Conservation (phyloP, 2,888 invertebrate genomes). For the Cheiracanthium punctorium region DNA sequence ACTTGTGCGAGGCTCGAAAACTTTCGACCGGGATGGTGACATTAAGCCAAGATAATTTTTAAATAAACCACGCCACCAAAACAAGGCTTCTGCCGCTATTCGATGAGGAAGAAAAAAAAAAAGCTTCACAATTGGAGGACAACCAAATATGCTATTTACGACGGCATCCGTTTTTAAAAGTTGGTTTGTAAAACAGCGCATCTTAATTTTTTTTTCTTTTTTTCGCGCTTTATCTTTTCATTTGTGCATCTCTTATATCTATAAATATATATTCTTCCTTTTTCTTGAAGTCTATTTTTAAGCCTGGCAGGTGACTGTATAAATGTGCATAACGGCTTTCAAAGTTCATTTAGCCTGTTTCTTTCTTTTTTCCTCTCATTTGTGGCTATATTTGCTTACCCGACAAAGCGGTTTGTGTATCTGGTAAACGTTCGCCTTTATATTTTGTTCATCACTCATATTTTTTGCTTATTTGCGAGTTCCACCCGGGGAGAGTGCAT, state of each 20-base stretch:
- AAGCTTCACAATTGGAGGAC: slow-evolving; percentile 60
- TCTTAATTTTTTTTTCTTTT: slow-evolving; percentile 14
- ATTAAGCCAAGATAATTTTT: slow-evolving; percentile 42
- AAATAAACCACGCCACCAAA: slow-evolving; percentile 58
- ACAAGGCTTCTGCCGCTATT: slow-evolving; percentile 31
- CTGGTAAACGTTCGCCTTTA: slow-evolving; percentile 25
- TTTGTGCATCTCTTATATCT: slow-evolving; percentile 65
- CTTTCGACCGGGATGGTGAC: slow-evolving; percentile 10
- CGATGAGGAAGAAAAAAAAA: slow-evolving; percentile 20
- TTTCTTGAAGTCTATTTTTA: slow-evolving; percentile 58
- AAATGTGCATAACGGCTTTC: slow-evolving; percentile 61
- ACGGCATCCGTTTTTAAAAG: slow-evolving; percentile 64
- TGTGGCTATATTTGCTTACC: slow-evolving; percentile 42
- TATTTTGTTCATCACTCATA: slow-evolving; percentile 15
- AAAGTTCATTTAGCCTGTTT: slow-evolving; percentile 40
- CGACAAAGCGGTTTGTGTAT: slow-evolving; percentile 48
- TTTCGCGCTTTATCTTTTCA: slow-evolving; percentile 38
- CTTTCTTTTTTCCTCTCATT: slow-evolving; percentile 29
- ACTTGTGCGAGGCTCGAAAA: background rate
- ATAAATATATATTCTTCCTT: slow-evolving; percentile 65
- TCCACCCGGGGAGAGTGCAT: background rate
- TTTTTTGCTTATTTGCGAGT: slow-evolving; percentile 16
- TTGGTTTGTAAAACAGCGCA: slow-evolving; percentile 58
- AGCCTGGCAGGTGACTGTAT: slow-evolving; percentile 54
- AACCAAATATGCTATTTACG: slow-evolving; percentile 68